Conservation (phyloP, 2,888 invertebrate species). For the Ecdyonurus torrentis region DNA sequence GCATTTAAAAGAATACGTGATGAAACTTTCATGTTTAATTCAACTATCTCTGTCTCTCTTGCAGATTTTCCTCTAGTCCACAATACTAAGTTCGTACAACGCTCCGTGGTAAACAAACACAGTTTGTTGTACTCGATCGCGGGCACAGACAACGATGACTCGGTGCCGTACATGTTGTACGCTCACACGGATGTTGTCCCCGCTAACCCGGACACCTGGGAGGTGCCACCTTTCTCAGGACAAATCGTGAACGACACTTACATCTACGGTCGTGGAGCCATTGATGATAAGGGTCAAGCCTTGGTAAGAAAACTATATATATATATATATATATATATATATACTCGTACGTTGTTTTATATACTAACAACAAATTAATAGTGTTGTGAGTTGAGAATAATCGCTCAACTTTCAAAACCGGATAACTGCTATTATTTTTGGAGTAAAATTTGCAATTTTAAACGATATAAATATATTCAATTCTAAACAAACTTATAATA, state of each 20-base stretch:
- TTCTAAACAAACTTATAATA: too few relatives aligned
- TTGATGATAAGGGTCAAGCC: constrained; percentile 28
- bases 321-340: too few relatives aligned
- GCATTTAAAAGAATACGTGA: too few relatives aligned
- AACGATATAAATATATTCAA: too few relatives aligned
- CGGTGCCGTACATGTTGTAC: constrained; percentile 27
- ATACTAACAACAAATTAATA: too few relatives aligned
- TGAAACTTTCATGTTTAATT: too few relatives aligned
- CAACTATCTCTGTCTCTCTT: background rate
- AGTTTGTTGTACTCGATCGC: constrained; percentile 26
- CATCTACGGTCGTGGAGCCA: constrained; percentile 27
- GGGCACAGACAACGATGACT: constrained; percentile 16
- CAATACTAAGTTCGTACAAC: constrained; percentile 15
- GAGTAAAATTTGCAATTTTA: too few relatives aligned
- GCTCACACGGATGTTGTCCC: constrained; percentile 27
- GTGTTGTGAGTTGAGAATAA: too few relatives aligned
- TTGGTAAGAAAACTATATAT: constrained; percentile 26
- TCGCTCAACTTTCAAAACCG: too few relatives aligned
- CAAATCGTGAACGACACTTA: constrained; percentile 22
- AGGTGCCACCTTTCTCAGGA: constrained; percentile 24
- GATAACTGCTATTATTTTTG: too few relatives aligned
- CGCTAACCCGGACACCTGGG: constrained; percentile 16
- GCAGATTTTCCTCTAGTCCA: constrained; percentile 18
- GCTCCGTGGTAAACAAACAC: constrained; percentile 20
- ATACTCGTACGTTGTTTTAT: too few relatives aligned